These are phyloP conservation scores for Xenopus tropicalis DNA, from an alignment of 2,113 vertebrate genomes.

Conservation along the genomic window DNA sequence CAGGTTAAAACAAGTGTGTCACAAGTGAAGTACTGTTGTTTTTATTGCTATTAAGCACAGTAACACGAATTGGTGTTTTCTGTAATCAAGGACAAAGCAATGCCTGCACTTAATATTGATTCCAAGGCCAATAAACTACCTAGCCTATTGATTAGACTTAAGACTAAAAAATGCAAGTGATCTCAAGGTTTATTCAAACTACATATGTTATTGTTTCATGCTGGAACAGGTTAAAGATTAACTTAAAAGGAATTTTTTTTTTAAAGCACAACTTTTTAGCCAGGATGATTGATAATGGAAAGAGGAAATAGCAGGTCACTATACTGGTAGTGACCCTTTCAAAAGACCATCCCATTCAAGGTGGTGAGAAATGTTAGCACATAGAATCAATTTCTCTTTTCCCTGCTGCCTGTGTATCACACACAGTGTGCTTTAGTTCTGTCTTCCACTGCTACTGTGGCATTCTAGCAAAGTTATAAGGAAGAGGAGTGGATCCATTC, in stretches of 20 bases:
- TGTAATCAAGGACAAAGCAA: slow-evolving; percentile 39
- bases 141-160: slow-evolving; percentile 33
- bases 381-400: no score
- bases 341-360: no score
- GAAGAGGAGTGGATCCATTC: no score
- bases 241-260: slow-evolving; percentile 10
- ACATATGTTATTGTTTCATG: slow-evolving; percentile 44
- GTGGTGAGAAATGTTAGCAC: no score
- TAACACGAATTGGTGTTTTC: slow-evolving; percentile 39
- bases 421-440: no score
- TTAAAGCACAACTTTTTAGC: background rate
- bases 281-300: no score
- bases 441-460: no score
- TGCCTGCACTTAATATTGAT: slow-evolving; percentile 44
- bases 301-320: no score
- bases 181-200: slow-evolving; percentile 34
- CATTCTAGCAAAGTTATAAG: no score
- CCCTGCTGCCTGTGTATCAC: no score
- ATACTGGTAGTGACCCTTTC: no score
- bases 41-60: slow-evolving; percentile 40
- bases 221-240: slow-evolving; percentile 43
- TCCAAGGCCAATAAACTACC: slow-evolving; percentile 23
- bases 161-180: slow-evolving; percentile 37
- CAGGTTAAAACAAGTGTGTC: slow-evolving; percentile 30
- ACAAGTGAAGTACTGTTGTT: slow-evolving; percentile 34